These are phyloP conservation scores for Palloptera scutellata DNA, from an alignment of 2,888 invertebrate species.

Conservation along the genomic window DNA sequence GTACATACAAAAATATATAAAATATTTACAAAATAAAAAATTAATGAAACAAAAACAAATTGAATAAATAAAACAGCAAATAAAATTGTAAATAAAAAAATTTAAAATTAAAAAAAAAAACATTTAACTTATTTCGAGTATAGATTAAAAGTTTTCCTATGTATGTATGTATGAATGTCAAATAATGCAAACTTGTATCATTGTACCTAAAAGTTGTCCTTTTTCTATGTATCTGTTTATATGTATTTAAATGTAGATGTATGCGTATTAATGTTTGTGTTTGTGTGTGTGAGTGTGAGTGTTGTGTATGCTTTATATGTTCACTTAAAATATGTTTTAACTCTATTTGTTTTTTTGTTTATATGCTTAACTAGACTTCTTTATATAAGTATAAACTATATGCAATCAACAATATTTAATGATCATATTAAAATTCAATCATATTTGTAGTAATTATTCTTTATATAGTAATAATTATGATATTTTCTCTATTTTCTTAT, in stretches of 20 bases:
- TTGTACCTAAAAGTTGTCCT: neutral
- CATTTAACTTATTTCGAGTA: too few species aligned
- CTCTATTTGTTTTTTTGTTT: neutral
- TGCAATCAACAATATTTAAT: slow-evolving; percentile 19
- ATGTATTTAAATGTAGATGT: slow-evolving; percentile 3
- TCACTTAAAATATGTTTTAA: neutral
- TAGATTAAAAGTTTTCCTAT: too few species aligned
- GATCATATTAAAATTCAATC: neutral
- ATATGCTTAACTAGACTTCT: slow-evolving; percentile 14
- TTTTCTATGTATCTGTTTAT: neutral
- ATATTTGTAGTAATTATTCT: neutral
- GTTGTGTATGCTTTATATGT: neutral
- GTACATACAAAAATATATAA: too few species aligned
- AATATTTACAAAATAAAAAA: too few species aligned
- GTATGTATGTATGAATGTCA: too few species aligned
- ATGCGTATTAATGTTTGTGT: neutral
- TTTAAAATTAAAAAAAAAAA: too few species aligned
- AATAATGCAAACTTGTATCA: too few species aligned
- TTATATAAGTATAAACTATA: slow-evolving; percentile 2
- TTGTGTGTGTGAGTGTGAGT: neutral
- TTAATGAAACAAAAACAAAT: too few species aligned
- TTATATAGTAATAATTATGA: neutral
- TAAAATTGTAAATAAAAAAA: too few species aligned
- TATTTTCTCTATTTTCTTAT: slow-evolving; percentile 22
- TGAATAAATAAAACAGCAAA: too few species aligned